These are phyloP conservation scores for Xestia rhomboidea DNA, from an alignment of 2,888 invertebrate genomes.

Conservation along the genomic window DNA sequence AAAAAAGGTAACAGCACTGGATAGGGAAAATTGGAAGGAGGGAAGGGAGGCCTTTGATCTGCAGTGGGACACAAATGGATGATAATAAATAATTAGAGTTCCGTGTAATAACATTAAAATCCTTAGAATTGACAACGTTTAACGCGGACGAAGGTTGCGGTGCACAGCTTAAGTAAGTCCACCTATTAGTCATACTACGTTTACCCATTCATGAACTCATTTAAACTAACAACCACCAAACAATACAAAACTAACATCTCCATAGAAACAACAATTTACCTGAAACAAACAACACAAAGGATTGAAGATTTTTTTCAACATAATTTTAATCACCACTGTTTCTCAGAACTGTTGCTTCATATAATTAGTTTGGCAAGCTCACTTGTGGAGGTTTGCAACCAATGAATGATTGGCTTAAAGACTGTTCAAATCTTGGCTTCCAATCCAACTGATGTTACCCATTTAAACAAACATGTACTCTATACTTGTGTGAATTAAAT, in stretches of 20 bases:
- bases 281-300: slow-evolving; percentile 27
- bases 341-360: slow-evolving; percentile 35
- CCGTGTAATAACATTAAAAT: no score
- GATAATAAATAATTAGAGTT: no score
- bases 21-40: no score
- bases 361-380: slow-evolving; percentile 47
- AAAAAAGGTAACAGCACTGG: no score
- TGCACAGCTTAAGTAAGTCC: no score
- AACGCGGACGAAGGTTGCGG: no score
- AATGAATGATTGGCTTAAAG: slow-evolving; percentile 27
- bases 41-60: no score
- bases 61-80: no score
- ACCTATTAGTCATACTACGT: no score
- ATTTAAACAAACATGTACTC: neutral
- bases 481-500: neutral
- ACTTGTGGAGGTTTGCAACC: neutral
- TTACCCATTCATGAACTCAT: neutral
- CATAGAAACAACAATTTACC: slow-evolving; percentile 11
- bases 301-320: slow-evolving; percentile 17
- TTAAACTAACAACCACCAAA: neutral
- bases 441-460: neutral
- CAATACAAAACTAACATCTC: neutral
- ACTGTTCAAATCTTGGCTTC: neutral
- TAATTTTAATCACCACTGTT: slow-evolving; percentile 23
- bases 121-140: no score